These are phyloP conservation scores for Trimorus sp. DNA, from an alignment of 2,888 invertebrate genomes.

Conservation along the genomic window DNA sequence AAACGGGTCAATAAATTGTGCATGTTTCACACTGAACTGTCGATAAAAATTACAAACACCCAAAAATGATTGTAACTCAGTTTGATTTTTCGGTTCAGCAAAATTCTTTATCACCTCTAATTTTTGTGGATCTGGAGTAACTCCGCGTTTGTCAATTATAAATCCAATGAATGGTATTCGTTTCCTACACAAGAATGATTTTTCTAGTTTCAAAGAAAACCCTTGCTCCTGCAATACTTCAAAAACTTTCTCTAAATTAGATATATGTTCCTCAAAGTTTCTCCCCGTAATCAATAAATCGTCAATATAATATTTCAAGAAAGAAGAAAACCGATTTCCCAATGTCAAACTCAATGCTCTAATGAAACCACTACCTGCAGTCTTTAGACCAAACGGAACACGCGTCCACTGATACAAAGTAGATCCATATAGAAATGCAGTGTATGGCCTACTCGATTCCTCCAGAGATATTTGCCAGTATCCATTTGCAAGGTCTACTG, in stretches of 20 bases:
- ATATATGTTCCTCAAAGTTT: constrained; percentile 28
- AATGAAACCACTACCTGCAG: constrained; percentile 2
- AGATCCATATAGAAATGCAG: background rate
- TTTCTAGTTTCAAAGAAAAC: constrained; percentile 69
- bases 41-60: constrained; percentile 64
- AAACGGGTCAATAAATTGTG: constrained; percentile 17
- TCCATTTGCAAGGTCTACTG: constrained; percentile 2
- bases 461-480: constrained; percentile 1
- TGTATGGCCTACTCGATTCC: background rate
- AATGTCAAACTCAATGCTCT: constrained; percentile 1
- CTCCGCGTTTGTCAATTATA: constrained; percentile 20
- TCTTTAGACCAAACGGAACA: constrained; percentile 2
- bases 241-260: constrained; percentile 20
- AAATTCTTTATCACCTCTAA: constrained; percentile 14
- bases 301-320: constrained; percentile 39
- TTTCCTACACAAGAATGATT: constrained; percentile 63
- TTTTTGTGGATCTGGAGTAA: constrained; percentile 39
- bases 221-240: constrained; percentile 34
- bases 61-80: constrained; percentile 25
- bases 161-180: constrained; percentile 46
- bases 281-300: constrained; percentile 36
- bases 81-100: constrained; percentile 6
- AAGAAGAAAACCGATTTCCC: constrained; percentile 6
- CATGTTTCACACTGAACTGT: constrained; percentile 14
- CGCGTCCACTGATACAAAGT: constrained; percentile 4